Evolutionary conservation across 2,113 vertebrate species (phyloP).

Genomic region (Chloropsis hardwickii): DNA sequence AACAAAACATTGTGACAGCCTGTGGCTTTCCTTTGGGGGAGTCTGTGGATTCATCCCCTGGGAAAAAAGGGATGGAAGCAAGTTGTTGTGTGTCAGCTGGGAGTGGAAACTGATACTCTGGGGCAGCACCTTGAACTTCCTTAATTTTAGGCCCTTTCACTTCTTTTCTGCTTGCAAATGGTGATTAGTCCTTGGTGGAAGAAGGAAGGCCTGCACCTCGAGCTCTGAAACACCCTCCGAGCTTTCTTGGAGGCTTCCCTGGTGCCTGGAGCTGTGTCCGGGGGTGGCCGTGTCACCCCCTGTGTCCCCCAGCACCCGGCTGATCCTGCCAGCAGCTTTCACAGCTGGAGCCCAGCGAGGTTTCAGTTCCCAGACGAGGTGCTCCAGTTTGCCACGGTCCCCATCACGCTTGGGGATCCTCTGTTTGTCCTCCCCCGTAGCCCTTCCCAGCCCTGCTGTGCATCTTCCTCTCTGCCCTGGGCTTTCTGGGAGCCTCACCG

Average conservation of each 20-base stretch:
- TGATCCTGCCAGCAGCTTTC: background rate
- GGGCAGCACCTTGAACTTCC: background rate
- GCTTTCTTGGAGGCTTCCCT: background rate
- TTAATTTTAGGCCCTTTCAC: background rate
- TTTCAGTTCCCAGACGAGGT: background rate
- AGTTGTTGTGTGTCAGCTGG: background rate
- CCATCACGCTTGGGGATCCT: background rate
- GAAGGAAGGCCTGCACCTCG: accelerated
- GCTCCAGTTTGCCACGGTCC: accelerated
- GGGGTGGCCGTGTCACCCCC: no score
- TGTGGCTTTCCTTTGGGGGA: background rate
- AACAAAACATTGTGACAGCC: background rate
- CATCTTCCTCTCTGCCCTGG: background rate
- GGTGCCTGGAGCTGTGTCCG: background rate
- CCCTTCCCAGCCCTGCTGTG: accelerated
- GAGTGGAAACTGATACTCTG: background rate
- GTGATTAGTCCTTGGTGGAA: background rate
- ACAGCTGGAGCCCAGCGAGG: background rate
- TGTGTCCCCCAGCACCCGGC: background rate
- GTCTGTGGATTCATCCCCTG: background rate
- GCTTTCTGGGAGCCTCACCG: accelerated
- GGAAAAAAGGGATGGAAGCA: background rate
- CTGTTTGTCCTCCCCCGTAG: background rate
- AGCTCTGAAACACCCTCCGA: background rate
- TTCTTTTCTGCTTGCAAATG: background rate